Evolutionary conservation across 2,113 vertebrate species (phyloP), one percentile per base, ranked within the genome.

Genomic region (Nymphicus hollandicus): DNA sequence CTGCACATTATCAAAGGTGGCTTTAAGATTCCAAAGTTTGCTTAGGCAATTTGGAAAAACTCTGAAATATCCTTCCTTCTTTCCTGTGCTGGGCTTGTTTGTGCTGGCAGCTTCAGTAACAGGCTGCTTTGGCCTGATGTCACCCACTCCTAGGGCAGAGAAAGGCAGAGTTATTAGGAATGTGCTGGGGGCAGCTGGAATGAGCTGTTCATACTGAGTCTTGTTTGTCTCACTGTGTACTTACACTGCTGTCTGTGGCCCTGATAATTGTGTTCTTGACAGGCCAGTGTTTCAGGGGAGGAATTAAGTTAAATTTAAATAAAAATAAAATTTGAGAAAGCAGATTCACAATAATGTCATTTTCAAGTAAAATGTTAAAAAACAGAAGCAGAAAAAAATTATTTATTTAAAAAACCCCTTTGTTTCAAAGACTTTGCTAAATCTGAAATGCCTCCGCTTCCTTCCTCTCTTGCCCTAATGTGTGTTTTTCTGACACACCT

Each of bases 331-430:
- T 17, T 20, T 27, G 4, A 44, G 29, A 33, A 78, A 78, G 64
- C 56, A 49, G 27, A 60, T 56, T 81, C 24, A 12, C 23, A 81
- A 35, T 31, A 55, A 50, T 0, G 0, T 43, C 8, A 11, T 6
- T 37, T 19, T 83, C 2, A 80, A 41, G 49, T 35, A 8, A 81
- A 46, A n/a, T 50, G 9, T 27, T n/a, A 1, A 72, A 78, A 89
- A 72, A 22, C 35, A 50, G 47, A 52, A 89, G 74, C 0, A 25
- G 60, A 33, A 35, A 52, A 41, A 37, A 11, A 8, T 3, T 3
- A 8, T 2, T 17, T 12, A 3, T 17, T 46, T 55, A 2, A 39
- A 63, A 46, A 3, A 4, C 0, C 1, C 2, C 35, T 72, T 46
- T 72, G 24, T 81, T 82, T 73, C 49, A 17, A 29, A 56, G 86